Percentiles rank a stretch among this genome's conserved stretches.
phyloP scores from a whole-genome alignment of 2,888 invertebrate species.

The Flexamia atlantica region DNA sequence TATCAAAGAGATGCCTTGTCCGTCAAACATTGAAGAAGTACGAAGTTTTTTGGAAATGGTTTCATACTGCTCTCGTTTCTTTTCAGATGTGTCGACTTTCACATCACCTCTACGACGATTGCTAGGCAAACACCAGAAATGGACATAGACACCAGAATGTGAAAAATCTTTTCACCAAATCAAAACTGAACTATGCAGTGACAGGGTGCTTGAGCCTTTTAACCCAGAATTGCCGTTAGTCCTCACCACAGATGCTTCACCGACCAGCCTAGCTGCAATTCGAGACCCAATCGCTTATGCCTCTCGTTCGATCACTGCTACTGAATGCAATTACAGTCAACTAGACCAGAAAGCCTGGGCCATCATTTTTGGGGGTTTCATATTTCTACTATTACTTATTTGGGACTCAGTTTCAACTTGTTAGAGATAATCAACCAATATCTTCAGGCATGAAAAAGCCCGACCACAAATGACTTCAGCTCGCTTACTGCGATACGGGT shows the following conservation, averaged over 20 bases:
- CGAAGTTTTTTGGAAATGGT: constrained; percentile 64
- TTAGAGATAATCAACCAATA: constrained; percentile 64
- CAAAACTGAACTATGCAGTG: constrained; percentile 68
- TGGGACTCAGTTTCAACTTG: constrained; percentile 43
- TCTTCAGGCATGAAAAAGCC: constrained; percentile 57
- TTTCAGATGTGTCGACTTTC: constrained; percentile 63
- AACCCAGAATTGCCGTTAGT: constrained; percentile 66
- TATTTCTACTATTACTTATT: constrained; percentile 62
- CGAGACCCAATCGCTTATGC: constrained; percentile 63
- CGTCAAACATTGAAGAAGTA: constrained; percentile 54
- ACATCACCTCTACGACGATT: constrained; percentile 66
- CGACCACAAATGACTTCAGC: constrained; percentile 26
- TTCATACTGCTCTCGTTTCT: constrained; percentile 66
- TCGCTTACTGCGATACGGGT: constrained; percentile 62
- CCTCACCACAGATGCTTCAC: constrained; percentile 66
- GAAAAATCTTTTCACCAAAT: constrained; percentile 68
- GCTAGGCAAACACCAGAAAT: constrained; percentile 62
- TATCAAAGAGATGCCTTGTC: constrained; percentile 27
- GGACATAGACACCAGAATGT: constrained; percentile 66
- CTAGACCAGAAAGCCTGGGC: constrained; percentile 66
- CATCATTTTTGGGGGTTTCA: constrained; percentile 62
- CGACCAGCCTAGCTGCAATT: constrained; percentile 62
- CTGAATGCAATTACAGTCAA: constrained; percentile 64
- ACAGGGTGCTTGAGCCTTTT: constrained; percentile 67
- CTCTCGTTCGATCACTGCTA: constrained; percentile 62